Percentiles rank a stretch among this genome's conserved stretches.
Conservation (phyloP, 2,888 invertebrate species). For the Aromia moschata region DNA sequence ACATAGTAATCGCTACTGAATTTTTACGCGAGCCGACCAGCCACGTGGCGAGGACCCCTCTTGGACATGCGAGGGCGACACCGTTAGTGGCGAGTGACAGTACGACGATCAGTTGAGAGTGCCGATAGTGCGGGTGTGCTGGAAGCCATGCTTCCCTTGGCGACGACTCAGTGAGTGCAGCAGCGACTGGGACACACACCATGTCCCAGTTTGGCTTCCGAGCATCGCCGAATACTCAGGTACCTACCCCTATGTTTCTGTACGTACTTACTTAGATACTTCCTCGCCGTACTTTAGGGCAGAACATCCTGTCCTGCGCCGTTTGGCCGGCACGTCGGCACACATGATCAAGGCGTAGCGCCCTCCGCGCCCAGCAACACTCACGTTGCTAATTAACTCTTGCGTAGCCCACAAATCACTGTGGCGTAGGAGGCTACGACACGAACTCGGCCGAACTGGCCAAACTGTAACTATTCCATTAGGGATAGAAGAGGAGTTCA, state of each 20-base stretch:
- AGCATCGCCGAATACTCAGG: slow-evolving; percentile 74
- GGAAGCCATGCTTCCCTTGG: slow-evolving; percentile 61
- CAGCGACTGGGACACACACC: slow-evolving; percentile 67
- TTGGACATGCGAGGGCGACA: slow-evolving; percentile 24
- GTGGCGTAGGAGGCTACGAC: slow-evolving; percentile 5
- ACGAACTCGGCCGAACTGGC: too few relatives aligned
- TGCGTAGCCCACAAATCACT: slow-evolving; percentile 8
- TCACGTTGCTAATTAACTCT: slow-evolving; percentile 13
- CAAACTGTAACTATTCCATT: too few relatives aligned
- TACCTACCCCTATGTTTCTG: slow-evolving; percentile 57
- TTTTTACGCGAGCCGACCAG: slow-evolving; percentile 43
- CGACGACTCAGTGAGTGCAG: slow-evolving; percentile 61
- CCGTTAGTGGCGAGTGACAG: slow-evolving; percentile 26
- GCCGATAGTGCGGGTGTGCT: slow-evolving; percentile 49
- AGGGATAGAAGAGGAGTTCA: too few relatives aligned
- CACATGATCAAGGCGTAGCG: slow-evolving; percentile 15
- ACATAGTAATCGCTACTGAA: slow-evolving; percentile 44
- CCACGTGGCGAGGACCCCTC: slow-evolving; percentile 46
- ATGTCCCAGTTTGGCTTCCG: slow-evolving; percentile 76
- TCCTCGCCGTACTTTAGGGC: slow-evolving; percentile 22
- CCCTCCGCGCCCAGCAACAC: slow-evolving; percentile 10
- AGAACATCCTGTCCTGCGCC: slow-evolving; percentile 20
- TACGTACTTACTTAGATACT: slow-evolving; percentile 17
- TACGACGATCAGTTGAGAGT: slow-evolving; percentile 28
- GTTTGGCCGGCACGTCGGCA: slow-evolving; percentile 5